These are phyloP conservation scores for Eonycteris spelaea DNA, from an alignment of 2,113 vertebrate species.

Conservation along the genomic window DNA sequence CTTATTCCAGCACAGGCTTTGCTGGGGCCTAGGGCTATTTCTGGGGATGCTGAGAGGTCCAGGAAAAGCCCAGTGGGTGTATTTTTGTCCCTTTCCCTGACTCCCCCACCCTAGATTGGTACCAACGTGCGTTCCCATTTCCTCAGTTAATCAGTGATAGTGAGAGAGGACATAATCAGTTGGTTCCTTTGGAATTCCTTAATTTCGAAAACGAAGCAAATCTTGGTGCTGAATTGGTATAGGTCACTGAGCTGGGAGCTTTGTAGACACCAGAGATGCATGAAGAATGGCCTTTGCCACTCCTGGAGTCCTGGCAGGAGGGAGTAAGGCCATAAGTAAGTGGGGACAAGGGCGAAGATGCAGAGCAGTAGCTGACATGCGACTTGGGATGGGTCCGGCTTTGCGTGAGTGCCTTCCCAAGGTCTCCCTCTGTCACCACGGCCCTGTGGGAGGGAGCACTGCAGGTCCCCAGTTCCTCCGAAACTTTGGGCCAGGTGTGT, in stretches of 20 bases:
- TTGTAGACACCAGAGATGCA: background rate
- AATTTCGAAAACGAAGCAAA: background rate
- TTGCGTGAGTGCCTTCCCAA: background rate
- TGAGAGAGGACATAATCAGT: background rate
- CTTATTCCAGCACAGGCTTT: background rate
- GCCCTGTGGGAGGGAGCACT: background rate
- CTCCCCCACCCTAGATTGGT: background rate
- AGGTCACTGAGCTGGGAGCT: no score
- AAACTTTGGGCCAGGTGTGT: background rate
- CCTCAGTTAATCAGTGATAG: background rate
- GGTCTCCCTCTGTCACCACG: background rate
- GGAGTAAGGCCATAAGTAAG: background rate
- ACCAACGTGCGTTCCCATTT: background rate
- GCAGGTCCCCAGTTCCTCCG: background rate
- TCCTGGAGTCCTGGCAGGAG: background rate
- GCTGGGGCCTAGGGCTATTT: background rate
- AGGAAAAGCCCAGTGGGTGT: background rate
- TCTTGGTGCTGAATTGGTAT: background rate
- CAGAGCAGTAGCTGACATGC: background rate
- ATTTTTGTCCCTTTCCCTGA: background rate
- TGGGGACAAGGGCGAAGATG: background rate
- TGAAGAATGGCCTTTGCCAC: background rate
- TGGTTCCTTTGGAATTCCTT: background rate
- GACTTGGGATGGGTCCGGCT: background rate
- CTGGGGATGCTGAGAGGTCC: conserved; percentile 8